phyloP scores from a whole-genome alignment of 2,888 invertebrate species.

The Agriopis aurantiaria region DNA sequence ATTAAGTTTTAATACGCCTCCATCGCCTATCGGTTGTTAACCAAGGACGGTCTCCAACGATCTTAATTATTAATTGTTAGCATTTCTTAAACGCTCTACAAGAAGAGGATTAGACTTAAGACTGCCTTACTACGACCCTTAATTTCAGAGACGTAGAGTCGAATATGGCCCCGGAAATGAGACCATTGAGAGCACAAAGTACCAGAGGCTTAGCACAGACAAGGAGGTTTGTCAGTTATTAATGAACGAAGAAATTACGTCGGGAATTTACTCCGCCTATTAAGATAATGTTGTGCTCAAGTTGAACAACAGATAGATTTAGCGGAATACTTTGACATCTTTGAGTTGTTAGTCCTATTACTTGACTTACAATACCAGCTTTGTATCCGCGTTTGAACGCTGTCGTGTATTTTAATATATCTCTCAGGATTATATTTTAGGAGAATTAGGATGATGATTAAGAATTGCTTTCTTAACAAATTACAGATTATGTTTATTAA shows the following conservation, averaged over 20 bases:
- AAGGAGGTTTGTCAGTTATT: slow-evolving; percentile 71
- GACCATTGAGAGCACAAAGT: slow-evolving; percentile 45
- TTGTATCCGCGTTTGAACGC: slow-evolving; percentile 23
- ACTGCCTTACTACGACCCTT: slow-evolving; percentile 44
- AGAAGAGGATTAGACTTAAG: slow-evolving; percentile 49
- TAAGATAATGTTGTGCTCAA: slow-evolving; percentile 62
- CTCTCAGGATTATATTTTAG: slow-evolving; percentile 1
- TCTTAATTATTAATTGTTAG: slow-evolving; percentile 57
- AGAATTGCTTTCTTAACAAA: not conserved
- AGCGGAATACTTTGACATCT: slow-evolving; percentile 38
- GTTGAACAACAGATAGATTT: slow-evolving; percentile 42
- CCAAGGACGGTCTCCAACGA: slow-evolving; percentile 49
- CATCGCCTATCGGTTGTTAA: slow-evolving; percentile 48
- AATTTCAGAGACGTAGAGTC: slow-evolving; percentile 55
- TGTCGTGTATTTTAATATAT: slow-evolving; percentile 4
- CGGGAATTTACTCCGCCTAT: slow-evolving; percentile 60
- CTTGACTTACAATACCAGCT: slow-evolving; percentile 31
- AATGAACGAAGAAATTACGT: slow-evolving; percentile 70
- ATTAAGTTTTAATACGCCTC: slow-evolving; percentile 42
- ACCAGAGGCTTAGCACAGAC: slow-evolving; percentile 60
- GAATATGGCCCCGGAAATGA: slow-evolving; percentile 50
- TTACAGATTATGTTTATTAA: not conserved
- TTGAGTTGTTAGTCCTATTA: slow-evolving; percentile 36
- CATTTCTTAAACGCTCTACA: slow-evolving; percentile 52
- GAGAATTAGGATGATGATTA: not conserved